Base-by-base conservation (phyloP, 2,888 invertebrate species). In the Metacarcinus magister region DNA sequence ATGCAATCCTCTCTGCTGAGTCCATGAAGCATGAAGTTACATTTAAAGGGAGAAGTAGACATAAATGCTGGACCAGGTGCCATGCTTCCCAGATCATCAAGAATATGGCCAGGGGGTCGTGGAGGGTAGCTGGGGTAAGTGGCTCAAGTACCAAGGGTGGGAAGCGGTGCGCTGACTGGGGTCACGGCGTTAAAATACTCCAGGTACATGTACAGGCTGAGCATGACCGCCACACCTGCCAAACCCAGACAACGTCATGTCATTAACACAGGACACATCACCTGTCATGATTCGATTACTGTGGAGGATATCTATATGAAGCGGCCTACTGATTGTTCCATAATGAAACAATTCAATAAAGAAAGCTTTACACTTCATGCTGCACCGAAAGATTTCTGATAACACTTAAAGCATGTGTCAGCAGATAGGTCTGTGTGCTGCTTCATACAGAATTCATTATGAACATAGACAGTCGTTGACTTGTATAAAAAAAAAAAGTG, bases 171-270 rank as follows among this genome's bases (percentile, higher is more conserved):
- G 95, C 91, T 95, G 67, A 95, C 92, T 19, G 95, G 95, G 75
- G 95, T 95, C 67, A 95, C 91, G 60, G 95, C 95, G 60, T 95
- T 95, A 95, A 95, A 95, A 44, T 95, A 95, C 95, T 95, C 95
- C 95, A 95, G 95, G 95, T 95, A 95, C 43, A 95, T 75, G 92
- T 89, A 95, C 95, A 95, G 46, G 44, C 95, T 95, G 43, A 95
- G 95, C 95, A 92, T 95, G 91, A 95, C 95, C 95, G 95, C 92
- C 95, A 95, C 95, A 95, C 95, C 95, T 95, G 95, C 67, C 92
- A 44, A 92, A 60, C 92, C 92, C 95, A 95, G 60, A 92, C n/a
- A 93, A 93, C 32, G 13, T 82, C 82, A 82, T 82, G 32, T 82
- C 82, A 82, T 82, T 82, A 54, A 82, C 82, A 82, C 82, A 82